A percentile compares a stretch with the other conserved stretches of the same genome.
Evolutionary conservation across 37 sponge, comb jelly and placozoan genomes (phyloP).

Genomic region (Tethya wilhelma): DNA sequence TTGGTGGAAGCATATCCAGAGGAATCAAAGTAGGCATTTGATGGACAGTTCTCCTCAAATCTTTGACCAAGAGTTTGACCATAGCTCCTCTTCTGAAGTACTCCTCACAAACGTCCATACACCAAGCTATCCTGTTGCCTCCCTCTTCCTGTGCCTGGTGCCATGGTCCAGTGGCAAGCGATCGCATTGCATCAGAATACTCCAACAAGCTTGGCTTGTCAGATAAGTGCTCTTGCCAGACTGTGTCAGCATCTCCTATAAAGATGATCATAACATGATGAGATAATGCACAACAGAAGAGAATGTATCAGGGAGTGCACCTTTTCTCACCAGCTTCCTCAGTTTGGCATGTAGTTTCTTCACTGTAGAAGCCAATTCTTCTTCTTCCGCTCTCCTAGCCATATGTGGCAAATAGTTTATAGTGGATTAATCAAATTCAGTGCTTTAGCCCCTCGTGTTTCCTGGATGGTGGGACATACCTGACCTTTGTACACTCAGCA

Average conservation of each 20-base stretch:
- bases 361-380: no score
- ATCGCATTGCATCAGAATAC: slow-evolving; percentile 68
- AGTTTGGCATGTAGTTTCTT: no score
- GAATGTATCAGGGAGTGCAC: no score
- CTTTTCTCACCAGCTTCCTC: no score
- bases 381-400: no score
- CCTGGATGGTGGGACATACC: no score
- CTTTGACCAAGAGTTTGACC: slow-evolving; percentile 50
- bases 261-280: no score
- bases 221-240: slow-evolving; percentile 57
- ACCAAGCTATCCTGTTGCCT: slow-evolving; percentile 65
- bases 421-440: no score
- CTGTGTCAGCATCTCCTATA: not conserved
- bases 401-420: no score
- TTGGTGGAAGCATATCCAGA: not conserved
- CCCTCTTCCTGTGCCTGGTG: not conserved
- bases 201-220: slow-evolving; percentile 26
- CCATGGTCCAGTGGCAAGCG: slow-evolving; percentile 66
- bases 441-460: no score
- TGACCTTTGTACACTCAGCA: no score
- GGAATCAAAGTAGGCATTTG: slow-evolving; percentile 35
- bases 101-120: slow-evolving; percentile 49
- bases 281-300: no score
- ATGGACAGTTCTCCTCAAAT: slow-evolving; percentile 48
- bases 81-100: slow-evolving; percentile 59